Percentiles rank a stretch among this genome's conserved stretches.
Conservation (phyloP, 2,888 invertebrate species). For the Dioctria linearis region DNA sequence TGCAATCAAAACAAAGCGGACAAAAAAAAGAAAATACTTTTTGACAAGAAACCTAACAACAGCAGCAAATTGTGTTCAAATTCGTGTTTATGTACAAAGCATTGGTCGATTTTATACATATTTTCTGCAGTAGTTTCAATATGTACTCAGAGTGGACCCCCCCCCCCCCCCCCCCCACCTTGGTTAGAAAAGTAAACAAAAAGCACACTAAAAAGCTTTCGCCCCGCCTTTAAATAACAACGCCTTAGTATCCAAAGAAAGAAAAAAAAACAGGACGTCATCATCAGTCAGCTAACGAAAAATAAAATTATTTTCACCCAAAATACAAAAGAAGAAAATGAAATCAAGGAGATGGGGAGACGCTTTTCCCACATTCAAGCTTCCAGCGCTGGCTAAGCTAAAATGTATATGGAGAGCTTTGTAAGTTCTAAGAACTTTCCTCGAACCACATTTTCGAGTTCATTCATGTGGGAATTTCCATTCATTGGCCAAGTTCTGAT, state of each 20-base stretch:
- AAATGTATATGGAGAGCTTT: neutral
- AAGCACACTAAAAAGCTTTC: constrained; percentile 30
- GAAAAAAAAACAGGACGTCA: constrained; percentile 10
- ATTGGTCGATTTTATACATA: constrained; percentile 7
- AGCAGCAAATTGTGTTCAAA: constrained; percentile 39
- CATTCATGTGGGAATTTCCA: constrained; percentile 37
- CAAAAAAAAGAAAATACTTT: constrained; percentile 45
- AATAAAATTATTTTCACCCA: constrained; percentile 35
- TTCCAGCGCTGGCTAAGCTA: constrained; percentile 8
- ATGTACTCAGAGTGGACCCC: constrained; percentile 28
- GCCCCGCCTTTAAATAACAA: constrained; percentile 41
- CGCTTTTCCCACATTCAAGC: constrained; percentile 48
- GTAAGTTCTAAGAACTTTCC: neutral
- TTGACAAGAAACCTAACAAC: constrained; percentile 40
- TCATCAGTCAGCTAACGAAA: constrained; percentile 8
- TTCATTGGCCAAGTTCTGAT: constrained; percentile 30
- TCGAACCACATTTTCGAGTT: neutral
- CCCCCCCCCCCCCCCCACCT: neutral
- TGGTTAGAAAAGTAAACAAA: constrained; percentile 12
- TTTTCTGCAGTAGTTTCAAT: constrained; percentile 35
- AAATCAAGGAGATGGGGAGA: neutral
- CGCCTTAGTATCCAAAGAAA: constrained; percentile 38
- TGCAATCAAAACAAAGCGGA: neutral
- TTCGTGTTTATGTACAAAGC: constrained; percentile 34
- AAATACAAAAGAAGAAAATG: constrained; percentile 13